These are phyloP conservation scores for Lateolabrax maculatus DNA, from an alignment of 2,797 vertebrate genomes.

Conservation along the genomic window DNA sequence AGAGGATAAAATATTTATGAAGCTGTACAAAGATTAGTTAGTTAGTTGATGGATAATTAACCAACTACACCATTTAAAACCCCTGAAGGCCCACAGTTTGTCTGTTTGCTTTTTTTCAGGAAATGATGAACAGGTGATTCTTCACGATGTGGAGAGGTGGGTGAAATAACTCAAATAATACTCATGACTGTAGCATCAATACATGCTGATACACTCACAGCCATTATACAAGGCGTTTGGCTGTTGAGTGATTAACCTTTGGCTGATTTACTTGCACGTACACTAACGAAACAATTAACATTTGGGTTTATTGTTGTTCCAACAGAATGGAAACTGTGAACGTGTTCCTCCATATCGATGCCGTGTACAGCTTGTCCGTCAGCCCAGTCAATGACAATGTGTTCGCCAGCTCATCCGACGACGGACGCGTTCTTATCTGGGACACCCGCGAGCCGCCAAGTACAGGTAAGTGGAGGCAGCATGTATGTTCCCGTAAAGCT, in stretches of 20 bases:
- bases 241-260: neutral
- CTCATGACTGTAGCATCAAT: neutral
- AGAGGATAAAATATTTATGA: neutral
- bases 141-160: constrained; percentile 98
- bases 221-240: neutral
- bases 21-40: neutral
- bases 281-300: neutral
- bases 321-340: constrained; percentile 94
- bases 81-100: neutral
- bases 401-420: constrained; percentile 98
- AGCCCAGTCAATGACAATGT: constrained; percentile 98
- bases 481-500: neutral
- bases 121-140: constrained; percentile 99
- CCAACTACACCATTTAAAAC: neutral
- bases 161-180: constrained; percentile 10
- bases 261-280: rapidly evolving
- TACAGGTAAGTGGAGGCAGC: constrained; percentile 86
- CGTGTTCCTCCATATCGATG: constrained; percentile 97
- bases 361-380: constrained; percentile 97
- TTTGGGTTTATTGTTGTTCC: constrained; percentile 37
- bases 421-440: constrained; percentile 98
- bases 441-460: constrained; percentile 96
- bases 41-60: constrained; percentile 8
- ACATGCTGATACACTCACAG: neutral
- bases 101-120: constrained; percentile 85